These are phyloP conservation scores for Epirrhoe tristata DNA, from an alignment of 2,888 invertebrate species.

Conservation along the genomic window DNA sequence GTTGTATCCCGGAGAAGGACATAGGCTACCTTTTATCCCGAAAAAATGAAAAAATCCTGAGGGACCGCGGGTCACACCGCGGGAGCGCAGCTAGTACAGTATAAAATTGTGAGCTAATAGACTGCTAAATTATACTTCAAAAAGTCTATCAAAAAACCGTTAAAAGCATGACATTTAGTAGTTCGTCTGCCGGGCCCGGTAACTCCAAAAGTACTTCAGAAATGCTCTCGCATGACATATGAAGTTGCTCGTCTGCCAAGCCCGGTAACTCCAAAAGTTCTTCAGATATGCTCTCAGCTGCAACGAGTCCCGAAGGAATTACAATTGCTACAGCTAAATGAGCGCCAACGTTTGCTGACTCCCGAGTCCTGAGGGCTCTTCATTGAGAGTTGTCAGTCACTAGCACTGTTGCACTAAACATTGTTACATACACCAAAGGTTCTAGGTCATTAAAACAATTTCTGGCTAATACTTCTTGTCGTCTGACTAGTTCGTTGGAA, in stretches of 20 bases:
- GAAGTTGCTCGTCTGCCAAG: conserved; percentile 18
- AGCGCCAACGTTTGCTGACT: conserved; percentile 9
- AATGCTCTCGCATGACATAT: neutral
- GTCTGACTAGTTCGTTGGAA: no score
- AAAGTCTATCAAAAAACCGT: no score
- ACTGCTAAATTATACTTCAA: no score
- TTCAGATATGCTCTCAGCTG: conserved; percentile 51
- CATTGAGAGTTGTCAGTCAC: neutral
- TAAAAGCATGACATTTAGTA: neutral
- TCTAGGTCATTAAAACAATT: no score
- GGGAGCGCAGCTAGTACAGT: no score
- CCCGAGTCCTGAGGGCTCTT: neutral
- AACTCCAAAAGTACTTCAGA: conserved; percentile 40
- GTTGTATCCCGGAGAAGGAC: no score
- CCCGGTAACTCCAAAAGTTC: conserved; percentile 44
- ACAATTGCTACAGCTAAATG: conserved; percentile 34
- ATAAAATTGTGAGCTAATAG: no score
- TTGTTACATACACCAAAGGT: neutral
- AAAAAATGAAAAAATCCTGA: no score
- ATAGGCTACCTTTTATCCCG: no score
- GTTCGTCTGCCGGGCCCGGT: conserved; percentile 20
- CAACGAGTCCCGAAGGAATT: conserved; percentile 54
- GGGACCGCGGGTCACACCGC: no score
- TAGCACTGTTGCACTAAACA: neutral
- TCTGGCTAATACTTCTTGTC: no score